A percentile compares a stretch with the other conserved stretches of the same genome.
These are phyloP conservation scores for Climacteris rufus DNA, from an alignment of 2,113 vertebrate genomes.

Conservation along the genomic window DNA sequence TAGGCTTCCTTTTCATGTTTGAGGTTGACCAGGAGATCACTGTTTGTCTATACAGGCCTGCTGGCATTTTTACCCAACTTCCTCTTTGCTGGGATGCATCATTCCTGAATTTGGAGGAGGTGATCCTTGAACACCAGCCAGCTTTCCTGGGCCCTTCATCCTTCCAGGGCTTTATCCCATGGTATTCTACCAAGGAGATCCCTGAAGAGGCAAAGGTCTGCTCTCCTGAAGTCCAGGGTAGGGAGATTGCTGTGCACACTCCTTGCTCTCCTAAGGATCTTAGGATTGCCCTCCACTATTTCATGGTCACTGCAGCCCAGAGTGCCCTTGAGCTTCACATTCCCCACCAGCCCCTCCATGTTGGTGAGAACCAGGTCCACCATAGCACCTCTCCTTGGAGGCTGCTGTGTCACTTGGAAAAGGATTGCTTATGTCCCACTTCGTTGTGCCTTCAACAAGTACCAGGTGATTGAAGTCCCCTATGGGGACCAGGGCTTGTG, in stretches of 20 bases:
- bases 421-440: not conserved
- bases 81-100: not conserved
- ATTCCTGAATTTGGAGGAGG: not conserved
- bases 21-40: not conserved
- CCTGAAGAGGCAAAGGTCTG: not conserved
- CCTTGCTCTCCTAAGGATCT: not conserved
- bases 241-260: not conserved
- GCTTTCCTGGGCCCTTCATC: not conserved
- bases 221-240: not conserved
- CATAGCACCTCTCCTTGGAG: not conserved
- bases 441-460: not conserved
- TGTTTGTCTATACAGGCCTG: not conserved
- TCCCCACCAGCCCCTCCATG: not conserved
- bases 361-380: not conserved
- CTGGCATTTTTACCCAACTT: not conserved
- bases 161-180: not conserved
- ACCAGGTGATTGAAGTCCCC: rapidly evolving
- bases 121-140: not conserved
- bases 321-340: not conserved
- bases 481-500: not conserved
- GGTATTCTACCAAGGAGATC: not conserved
- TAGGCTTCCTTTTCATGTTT: not conserved
- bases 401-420: not conserved
- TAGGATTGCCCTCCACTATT: not conserved
- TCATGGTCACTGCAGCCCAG: not conserved